A percentile compares a stretch with the other conserved stretches of the same genome.
These are phyloP conservation scores for Morpho achilles DNA, from an alignment of 2,888 invertebrate genomes.

Conservation along the genomic window DNA sequence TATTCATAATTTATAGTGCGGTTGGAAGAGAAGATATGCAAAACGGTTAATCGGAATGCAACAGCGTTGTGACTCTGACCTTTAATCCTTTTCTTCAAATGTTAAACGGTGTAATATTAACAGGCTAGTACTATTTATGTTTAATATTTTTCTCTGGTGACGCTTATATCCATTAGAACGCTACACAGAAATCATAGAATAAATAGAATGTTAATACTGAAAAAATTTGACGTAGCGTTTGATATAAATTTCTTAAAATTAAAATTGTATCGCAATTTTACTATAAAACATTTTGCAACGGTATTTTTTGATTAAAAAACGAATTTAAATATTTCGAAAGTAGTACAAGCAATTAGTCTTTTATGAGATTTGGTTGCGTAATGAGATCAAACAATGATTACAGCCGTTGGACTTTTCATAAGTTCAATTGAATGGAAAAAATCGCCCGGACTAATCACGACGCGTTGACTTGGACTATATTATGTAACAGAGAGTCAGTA, in stretches of 20 bases:
- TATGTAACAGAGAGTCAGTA: conserved; percentile 27
- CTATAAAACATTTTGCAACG: too few relatives aligned
- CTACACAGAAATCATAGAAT: too few relatives aligned
- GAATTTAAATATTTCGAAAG: conserved; percentile 9
- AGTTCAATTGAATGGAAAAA: conserved; percentile 75
- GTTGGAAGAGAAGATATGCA: too few relatives aligned
- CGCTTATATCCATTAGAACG: too few relatives aligned
- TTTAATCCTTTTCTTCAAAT: too few relatives aligned
- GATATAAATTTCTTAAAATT: not conserved
- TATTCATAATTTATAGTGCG: too few relatives aligned
- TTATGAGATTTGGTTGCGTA: conserved; percentile 42
- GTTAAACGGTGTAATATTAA: too few relatives aligned
- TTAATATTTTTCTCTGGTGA: too few relatives aligned
- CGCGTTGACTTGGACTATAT: conserved; percentile 42
- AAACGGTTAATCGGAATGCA: too few relatives aligned
- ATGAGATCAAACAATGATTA: conserved; percentile 73
- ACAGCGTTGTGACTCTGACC: too few relatives aligned
- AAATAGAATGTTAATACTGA: not conserved
- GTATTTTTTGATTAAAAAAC: too few relatives aligned
- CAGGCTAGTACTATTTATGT: too few relatives aligned
- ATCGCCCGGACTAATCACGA: conserved; percentile 67
- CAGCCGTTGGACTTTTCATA: conserved; percentile 56
- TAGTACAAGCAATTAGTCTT: conserved; percentile 21
- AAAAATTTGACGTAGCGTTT: not conserved
- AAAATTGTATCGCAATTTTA: not conserved